These are phyloP conservation scores for Sialis lutaria DNA, from an alignment of 2,888 invertebrate genomes.

Conservation along the genomic window DNA sequence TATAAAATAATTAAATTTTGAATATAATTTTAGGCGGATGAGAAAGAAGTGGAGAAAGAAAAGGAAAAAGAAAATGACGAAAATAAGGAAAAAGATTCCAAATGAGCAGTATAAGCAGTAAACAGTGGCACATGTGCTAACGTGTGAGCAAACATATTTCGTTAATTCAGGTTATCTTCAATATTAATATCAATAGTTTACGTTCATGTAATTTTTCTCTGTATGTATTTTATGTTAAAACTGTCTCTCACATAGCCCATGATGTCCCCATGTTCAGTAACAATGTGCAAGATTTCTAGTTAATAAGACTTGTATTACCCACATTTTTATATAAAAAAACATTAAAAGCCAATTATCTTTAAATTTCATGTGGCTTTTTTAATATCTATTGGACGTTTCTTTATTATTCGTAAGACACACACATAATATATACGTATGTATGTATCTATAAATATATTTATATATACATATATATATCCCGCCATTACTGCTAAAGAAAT, in stretches of 20 bases:
- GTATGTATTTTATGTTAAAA: too few relatives aligned
- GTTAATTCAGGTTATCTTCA: too few relatives aligned
- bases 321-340: constrained; percentile 15
- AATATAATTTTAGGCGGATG: constrained; percentile 40
- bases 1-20: too few relatives aligned
- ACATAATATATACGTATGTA: too few relatives aligned
- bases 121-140: neutral
- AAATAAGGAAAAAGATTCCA: constrained; percentile 46
- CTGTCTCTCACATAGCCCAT: too few relatives aligned
- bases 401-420: neutral
- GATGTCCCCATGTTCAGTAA: too few relatives aligned
- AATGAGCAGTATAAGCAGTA: constrained; percentile 19
- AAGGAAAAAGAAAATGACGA: constrained; percentile 45
- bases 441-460: too few relatives aligned
- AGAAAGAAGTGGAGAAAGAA: constrained; percentile 49
- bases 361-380: constrained; percentile 21
- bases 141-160: too few relatives aligned
- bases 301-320: constrained; percentile 19
- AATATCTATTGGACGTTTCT: constrained; percentile 20
- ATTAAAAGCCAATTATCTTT: constrained; percentile 12
- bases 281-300: constrained; percentile 24
- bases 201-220: too few relatives aligned
- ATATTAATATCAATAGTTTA: too few relatives aligned
- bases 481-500: constrained; percentile 7
- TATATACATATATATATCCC: too few relatives aligned